phyloP scores from a whole-genome alignment of 2,113 vertebrate genomes.

The Ranitomeya imitator region DNA sequence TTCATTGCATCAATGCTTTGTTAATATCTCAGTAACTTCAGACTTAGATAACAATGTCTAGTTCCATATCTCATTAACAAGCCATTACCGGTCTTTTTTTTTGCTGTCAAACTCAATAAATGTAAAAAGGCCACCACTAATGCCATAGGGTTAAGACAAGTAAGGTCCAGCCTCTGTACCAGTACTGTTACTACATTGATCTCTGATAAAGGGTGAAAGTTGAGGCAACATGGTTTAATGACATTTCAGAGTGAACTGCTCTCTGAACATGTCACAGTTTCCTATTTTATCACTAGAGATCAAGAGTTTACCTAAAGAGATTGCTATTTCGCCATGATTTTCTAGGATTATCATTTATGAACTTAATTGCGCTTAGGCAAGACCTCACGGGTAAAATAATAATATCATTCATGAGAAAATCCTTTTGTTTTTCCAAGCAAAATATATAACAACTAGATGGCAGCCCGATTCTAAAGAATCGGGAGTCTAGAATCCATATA shows the following conservation, averaged over 20 bases:
- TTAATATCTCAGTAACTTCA: background rate
- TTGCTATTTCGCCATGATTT: no score
- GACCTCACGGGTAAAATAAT: no score
- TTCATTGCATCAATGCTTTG: no score
- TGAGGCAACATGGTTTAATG: background rate
- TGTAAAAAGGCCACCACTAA: background rate
- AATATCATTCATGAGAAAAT: no score
- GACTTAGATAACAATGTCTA: background rate
- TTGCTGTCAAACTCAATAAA: background rate
- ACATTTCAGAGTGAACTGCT: no score
- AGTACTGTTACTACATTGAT: background rate
- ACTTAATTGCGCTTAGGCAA: no score
- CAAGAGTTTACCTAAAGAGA: background rate
- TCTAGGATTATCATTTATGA: background rate
- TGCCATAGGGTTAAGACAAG: background rate
- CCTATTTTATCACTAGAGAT: background rate
- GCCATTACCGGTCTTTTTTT: background rate
- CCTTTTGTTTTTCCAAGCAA: no score
- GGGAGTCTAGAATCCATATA: no score
- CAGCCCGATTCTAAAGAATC: no score
- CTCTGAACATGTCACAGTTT: background rate
- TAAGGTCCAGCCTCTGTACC: background rate
- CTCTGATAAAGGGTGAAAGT: background rate
- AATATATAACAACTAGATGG: no score
- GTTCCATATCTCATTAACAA: background rate